Evolutionary conservation across 2,113 vertebrate species (phyloP), one percentile per base, ranked within the genome.

Genomic region (Bujurquina vittata): DNA sequence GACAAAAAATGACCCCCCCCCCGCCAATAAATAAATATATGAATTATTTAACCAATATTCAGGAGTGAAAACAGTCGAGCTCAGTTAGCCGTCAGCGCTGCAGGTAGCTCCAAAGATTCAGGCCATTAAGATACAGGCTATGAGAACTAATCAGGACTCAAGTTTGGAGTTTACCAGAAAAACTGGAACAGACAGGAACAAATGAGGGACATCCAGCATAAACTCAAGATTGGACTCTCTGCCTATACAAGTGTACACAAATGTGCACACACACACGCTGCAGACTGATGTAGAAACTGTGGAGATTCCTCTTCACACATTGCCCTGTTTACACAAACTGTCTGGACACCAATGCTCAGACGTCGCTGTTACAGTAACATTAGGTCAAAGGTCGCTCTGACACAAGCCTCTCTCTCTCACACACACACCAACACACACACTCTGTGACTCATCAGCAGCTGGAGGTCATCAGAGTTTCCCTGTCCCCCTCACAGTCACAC

Each of bases 1-100:
- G 22, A 69, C 40, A 11, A 52, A 43, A 18, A 52, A 26, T 2
- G 3, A 26, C 26, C 26, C 26, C n/a, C n/a, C n/a, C n/a, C n/a
- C n/a, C n/a, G n/a, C n/a, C n/a, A 67, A 67, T 26, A 1, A 67
- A 10, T 26, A 67, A 17, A 65, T 46, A 46, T 18, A 67, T 46
- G 8, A 0, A 18, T 67, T 0, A 46, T 1, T 67, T 14, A 29
- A 40, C n/a, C 37, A 29, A 29, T 11, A 11, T 49, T 0, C 29
- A 14, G 4, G 12, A 46, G 11, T 46, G 43, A 46, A 46, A 14
- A 15, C 12, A 43, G 4, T 46, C 43, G 49, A 29, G 43, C 0
- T 49, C 65, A 49, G 65, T 0, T 11, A 9, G 14, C 26, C 7
- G 0, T 43, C 63, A 46, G 63, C 18, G 23, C 63, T 46, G 40